Evolutionary conservation across 2,797 vertebrate genomes (phyloP).

Genomic region (Agapornis canus): DNA sequence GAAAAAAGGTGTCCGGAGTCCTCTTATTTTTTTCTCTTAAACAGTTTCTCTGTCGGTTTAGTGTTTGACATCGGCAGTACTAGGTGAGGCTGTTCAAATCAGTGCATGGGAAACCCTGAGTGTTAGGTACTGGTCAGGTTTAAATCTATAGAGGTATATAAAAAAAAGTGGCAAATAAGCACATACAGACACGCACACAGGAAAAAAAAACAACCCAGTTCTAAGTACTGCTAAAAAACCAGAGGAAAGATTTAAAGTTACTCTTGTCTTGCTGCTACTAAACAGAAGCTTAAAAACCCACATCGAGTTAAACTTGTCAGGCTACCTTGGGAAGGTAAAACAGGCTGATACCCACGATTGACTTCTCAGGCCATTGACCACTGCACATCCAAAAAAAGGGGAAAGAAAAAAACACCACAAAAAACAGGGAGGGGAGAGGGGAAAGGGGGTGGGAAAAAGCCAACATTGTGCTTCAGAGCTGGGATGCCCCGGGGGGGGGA

Average conservation of each 20-base stretch:
- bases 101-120: slow-evolving; percentile 49
- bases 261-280: slow-evolving; percentile 30
- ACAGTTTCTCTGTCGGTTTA: slow-evolving; percentile 34
- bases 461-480: neutral
- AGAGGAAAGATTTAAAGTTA: slow-evolving; percentile 26
- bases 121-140: slow-evolving; percentile 31
- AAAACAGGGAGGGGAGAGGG: neutral
- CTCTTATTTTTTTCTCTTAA: neutral
- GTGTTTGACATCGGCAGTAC: slow-evolving; percentile 5
- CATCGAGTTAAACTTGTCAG: slow-evolving; percentile 17
- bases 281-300: slow-evolving; percentile 50
- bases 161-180: slow-evolving; percentile 63
- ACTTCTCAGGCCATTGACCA: slow-evolving; percentile 53
- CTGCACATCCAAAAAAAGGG: neutral
- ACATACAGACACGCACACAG: slow-evolving; percentile 64
- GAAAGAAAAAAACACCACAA: neutral
- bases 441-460: neutral
- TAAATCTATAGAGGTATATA: slow-evolving; percentile 17
- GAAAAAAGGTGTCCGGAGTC: slow-evolving; percentile 28
- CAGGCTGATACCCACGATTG: slow-evolving; percentile 30
- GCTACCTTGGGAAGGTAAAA: slow-evolving; percentile 56
- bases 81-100: slow-evolving; percentile 61
- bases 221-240: slow-evolving; percentile 17
- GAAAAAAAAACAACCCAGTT: neutral
- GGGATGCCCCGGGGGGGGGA: neutral